phyloP scores from a whole-genome alignment of 2,888 invertebrate genomes.

The Synergus laeviventris region DNA sequence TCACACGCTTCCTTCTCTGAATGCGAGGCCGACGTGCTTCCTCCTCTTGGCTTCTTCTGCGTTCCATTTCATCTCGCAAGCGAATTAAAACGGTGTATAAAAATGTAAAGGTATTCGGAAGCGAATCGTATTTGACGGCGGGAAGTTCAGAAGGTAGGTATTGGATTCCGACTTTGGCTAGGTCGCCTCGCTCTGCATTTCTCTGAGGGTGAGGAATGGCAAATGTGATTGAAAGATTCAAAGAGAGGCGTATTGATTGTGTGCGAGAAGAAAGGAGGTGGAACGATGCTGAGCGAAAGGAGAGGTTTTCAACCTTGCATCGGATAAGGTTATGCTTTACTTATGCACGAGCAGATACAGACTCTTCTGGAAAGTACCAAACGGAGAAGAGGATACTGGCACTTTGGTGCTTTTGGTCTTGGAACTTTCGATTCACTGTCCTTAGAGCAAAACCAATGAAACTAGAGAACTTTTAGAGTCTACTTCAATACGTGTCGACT shows the following conservation, averaged over 20 bases:
- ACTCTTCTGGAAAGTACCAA: conserved; percentile 55
- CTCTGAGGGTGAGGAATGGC: conserved; percentile 59
- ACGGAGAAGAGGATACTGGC: conserved; percentile 45
- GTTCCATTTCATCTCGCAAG: conserved; percentile 53
- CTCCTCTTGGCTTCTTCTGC: conserved; percentile 48
- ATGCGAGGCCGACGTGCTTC: conserved; percentile 46
- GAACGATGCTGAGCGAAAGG: conserved; percentile 54
- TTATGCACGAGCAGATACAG: conserved; percentile 62
- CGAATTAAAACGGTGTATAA: conserved; percentile 68
- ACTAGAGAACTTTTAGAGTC: conserved; percentile 35
- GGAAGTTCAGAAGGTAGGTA: conserved; percentile 32
- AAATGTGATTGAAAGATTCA: conserved; percentile 72
- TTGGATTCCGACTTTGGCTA: conserved; percentile 8
- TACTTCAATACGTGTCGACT: conserved; percentile 23
- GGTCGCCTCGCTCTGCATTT: conserved; percentile 5
- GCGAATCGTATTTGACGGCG: conserved; percentile 45
- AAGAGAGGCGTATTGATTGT: conserved; percentile 69
- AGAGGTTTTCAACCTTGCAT: conserved; percentile 59
- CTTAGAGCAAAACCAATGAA: conserved; percentile 31
- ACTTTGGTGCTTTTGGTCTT: conserved; percentile 48
- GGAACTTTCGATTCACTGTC: conserved; percentile 47
- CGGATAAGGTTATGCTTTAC: conserved; percentile 72
- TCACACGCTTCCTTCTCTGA: conserved; percentile 60
- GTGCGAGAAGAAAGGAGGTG: conserved; percentile 62
- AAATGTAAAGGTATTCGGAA: conserved; percentile 66